Percentiles rank a stretch among this genome's conserved stretches.
phyloP scores from a whole-genome alignment of 2,113 vertebrate species.

The Ursus arctos region DNA sequence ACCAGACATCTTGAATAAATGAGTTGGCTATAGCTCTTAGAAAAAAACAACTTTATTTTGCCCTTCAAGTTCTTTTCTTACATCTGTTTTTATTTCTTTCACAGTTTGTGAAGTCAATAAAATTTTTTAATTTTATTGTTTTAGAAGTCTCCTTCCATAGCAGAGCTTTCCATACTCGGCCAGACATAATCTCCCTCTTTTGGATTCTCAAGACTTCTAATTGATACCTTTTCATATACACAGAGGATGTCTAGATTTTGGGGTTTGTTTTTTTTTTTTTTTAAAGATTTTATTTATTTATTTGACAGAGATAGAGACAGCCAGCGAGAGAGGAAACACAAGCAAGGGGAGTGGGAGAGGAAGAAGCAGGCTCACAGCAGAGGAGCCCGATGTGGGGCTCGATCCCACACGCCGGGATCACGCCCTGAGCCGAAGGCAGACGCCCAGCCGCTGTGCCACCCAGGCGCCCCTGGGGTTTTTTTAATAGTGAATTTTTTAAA shows the following conservation, averaged over 20 bases:
- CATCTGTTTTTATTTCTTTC: conserved; percentile 69
- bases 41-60: conserved; percentile 5
- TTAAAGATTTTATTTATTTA: background rate
- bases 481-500: background rate
- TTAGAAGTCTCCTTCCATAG: background rate
- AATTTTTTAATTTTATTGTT: background rate
- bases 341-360: too few species aligned
- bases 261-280: background rate
- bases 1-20: conserved; percentile 69
- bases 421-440: too few species aligned
- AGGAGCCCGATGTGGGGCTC: too few species aligned
- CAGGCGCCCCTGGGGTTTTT: background rate
- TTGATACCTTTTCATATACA: conserved; percentile 21
- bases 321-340: too few species aligned
- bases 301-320: too few species aligned
- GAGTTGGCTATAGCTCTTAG: conserved; percentile 21
- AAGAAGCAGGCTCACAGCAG: too few species aligned
- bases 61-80: conserved; percentile 57
- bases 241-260: background rate
- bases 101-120: background rate
- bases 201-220: background rate
- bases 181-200: background rate
- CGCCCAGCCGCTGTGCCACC: too few species aligned
- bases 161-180: background rate
- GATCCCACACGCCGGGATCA: too few species aligned